phyloP scores from a whole-genome alignment of 1,140 invertebrate genomes.

The Hormaphis cornu region DNA sequence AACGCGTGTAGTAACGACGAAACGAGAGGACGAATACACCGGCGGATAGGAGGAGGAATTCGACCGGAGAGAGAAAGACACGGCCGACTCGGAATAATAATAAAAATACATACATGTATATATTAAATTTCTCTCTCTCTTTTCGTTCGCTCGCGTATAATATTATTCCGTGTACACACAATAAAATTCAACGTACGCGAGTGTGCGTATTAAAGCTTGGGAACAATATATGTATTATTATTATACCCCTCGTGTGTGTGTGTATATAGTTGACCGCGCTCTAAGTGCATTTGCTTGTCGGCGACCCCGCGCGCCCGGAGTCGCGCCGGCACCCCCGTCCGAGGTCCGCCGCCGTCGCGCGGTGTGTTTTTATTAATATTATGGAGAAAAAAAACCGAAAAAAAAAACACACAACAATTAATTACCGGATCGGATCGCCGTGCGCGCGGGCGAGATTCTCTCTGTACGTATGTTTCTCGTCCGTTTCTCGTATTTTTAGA shows the following conservation, averaged over 20 bases:
- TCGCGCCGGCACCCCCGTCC: slow-evolving; percentile 9
- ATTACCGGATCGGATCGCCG: slow-evolving; percentile 29
- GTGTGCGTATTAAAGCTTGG: slow-evolving; percentile 11
- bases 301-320: slow-evolving; percentile 2
- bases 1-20: no score
- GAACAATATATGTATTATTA: no score
- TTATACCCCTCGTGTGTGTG: no score
- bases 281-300: slow-evolving; percentile 32
- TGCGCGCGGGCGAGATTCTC: no score
- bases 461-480: no score
- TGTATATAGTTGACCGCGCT: slow-evolving; percentile 31
- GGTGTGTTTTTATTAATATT: slow-evolving; percentile 15
- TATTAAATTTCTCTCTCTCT: no score
- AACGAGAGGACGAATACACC: no score
- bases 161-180: no score
- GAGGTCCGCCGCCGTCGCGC: background rate
- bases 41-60: no score
- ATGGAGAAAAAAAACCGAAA: no score
- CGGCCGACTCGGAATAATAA: background rate
- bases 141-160: no score
- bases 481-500: slow-evolving; percentile 13
- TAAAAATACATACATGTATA: background rate
- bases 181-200: no score
- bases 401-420: slow-evolving; percentile 32
- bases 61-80: background rate